Conservation (phyloP, 2,888 invertebrate species). For the Cantharis nigra region DNA sequence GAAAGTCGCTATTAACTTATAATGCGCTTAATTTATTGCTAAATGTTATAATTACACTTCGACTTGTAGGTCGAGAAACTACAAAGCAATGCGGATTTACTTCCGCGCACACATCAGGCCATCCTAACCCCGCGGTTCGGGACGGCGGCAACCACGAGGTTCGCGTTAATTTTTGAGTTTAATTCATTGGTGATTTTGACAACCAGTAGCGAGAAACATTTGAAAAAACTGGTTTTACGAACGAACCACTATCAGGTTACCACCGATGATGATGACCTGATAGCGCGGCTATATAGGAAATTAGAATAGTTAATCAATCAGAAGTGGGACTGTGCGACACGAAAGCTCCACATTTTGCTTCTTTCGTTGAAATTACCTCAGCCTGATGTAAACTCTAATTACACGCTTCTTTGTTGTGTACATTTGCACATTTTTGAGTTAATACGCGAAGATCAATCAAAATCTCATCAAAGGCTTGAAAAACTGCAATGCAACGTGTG, state of each 20-base stretch:
- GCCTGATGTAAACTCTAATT: not conserved
- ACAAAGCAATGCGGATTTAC: not conserved
- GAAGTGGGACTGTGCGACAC: not conserved
- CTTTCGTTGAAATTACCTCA: not conserved
- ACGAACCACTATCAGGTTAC: not conserved
- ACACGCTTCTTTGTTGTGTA: not conserved
- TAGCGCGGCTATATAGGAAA: not conserved
- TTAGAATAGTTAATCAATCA: not conserved
- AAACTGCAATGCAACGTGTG: not conserved
- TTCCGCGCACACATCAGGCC: not conserved
- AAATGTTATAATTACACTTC: not conserved
- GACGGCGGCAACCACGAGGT: not conserved
- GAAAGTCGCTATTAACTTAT: not conserved
- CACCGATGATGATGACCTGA: not conserved
- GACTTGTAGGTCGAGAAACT: not conserved
- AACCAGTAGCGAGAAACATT: not conserved
- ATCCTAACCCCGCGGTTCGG: not conserved
- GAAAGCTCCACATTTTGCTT: not conserved
- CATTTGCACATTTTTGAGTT: not conserved
- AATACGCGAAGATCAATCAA: not conserved
- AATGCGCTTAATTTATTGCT: not conserved
- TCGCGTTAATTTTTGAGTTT: not conserved
- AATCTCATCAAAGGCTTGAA: not conserved
- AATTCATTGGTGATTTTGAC: not conserved
- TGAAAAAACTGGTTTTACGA: not conserved